Percentiles rank a stretch among this genome's conserved stretches.
These are phyloP conservation scores for Zeugodacus cucurbitae DNA, from an alignment of 1,140 invertebrate species.

Conservation along the genomic window DNA sequence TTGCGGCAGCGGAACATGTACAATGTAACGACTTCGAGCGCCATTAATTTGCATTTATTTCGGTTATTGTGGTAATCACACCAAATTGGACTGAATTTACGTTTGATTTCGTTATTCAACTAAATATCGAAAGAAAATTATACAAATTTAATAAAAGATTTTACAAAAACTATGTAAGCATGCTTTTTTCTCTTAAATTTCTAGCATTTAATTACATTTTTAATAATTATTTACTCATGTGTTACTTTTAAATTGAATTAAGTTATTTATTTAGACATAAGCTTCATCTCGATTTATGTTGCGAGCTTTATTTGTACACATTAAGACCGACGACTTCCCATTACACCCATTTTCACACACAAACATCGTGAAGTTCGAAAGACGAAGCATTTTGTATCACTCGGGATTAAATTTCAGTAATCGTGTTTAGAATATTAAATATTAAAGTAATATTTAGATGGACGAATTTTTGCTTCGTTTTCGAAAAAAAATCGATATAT, in stretches of 20 bases:
- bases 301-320: background rate
- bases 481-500: no score
- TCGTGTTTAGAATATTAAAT: no score
- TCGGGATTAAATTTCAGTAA: no score
- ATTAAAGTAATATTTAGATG: no score
- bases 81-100: background rate
- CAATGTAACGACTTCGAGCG: background rate
- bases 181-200: slow-evolving; percentile 58
- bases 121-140: slow-evolving; percentile 32
- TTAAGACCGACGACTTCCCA: background rate
- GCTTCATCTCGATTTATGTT: background rate
- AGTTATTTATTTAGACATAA: slow-evolving; percentile 20
- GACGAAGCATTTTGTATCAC: no score
- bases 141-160: slow-evolving; percentile 23
- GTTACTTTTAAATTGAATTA: background rate
- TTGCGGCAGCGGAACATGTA: background rate
- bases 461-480: no score
- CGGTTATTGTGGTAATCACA: slow-evolving; percentile 15
- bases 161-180: slow-evolving; percentile 63
- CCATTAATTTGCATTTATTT: slow-evolving; percentile 36
- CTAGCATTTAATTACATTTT: slow-evolving; percentile 48
- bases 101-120: slow-evolving; percentile 31
- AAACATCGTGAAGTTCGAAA: no score
- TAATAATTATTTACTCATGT: background rate
- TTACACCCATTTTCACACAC: no score